Evolutionary conservation across 2,113 vertebrate genomes (phyloP).

Genomic region (Poicephalus meyeri): DNA sequence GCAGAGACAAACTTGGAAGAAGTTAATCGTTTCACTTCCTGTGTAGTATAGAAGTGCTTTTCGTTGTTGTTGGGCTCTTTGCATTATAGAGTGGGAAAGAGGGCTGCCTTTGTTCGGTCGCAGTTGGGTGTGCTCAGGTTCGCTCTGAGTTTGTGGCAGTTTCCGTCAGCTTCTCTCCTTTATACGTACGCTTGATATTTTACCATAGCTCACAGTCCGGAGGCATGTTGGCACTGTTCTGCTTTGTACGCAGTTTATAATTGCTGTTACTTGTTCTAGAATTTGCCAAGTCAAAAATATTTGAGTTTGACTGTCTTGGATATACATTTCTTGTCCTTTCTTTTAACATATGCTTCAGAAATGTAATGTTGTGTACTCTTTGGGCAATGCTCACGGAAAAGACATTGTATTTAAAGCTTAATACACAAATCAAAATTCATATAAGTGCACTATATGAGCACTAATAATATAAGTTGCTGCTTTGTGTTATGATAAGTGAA

Average conservation of each 20-base stretch:
- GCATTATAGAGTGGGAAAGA: background rate
- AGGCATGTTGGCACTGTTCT: slow-evolving; percentile 65
- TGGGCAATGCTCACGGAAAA: slow-evolving; percentile 24
- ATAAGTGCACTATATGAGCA: slow-evolving; percentile 64
- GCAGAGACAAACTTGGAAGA: background rate
- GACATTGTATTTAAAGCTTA: slow-evolving; percentile 71
- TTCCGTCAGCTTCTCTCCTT: slow-evolving; percentile 47
- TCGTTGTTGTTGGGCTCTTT: background rate
- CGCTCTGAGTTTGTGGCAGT: background rate
- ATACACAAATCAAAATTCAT: slow-evolving; percentile 68
- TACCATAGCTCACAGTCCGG: slow-evolving; percentile 52
- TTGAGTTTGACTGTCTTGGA: slow-evolving; percentile 64
- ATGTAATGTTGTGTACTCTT: slow-evolving; percentile 64
- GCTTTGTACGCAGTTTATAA: slow-evolving; percentile 49
- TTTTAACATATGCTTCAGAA: slow-evolving; percentile 69
- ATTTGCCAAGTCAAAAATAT: slow-evolving; percentile 53
- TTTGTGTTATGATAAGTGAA: slow-evolving; percentile 72
- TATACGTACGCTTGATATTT: slow-evolving; percentile 28
- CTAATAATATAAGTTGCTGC: slow-evolving; percentile 66
- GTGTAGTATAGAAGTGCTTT: background rate
- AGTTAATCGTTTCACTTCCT: background rate
- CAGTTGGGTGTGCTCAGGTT: background rate
- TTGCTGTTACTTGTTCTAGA: slow-evolving; percentile 63
- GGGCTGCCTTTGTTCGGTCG: background rate
- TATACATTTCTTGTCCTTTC: slow-evolving; percentile 56